phyloP scores from a whole-genome alignment of 2,113 vertebrate genomes.

The Cyphomyrus plagiostoma region DNA sequence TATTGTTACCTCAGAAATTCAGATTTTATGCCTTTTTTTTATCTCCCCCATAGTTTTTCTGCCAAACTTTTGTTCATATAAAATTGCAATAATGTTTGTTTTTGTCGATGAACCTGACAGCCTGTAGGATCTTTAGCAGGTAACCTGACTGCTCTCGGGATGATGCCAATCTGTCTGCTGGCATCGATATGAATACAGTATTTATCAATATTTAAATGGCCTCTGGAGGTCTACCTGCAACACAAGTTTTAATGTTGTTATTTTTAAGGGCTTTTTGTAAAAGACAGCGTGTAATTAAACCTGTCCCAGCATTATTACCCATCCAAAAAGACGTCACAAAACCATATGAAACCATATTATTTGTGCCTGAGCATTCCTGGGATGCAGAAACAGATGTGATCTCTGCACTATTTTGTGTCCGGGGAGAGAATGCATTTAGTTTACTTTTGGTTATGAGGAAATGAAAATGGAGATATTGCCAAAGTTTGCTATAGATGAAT shows the following conservation, averaged over 20 bases:
- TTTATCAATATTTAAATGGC: not conserved
- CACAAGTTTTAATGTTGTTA: not conserved
- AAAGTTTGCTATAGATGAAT: not conserved
- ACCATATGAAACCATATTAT: not conserved
- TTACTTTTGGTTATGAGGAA: not conserved
- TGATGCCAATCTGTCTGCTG: not conserved
- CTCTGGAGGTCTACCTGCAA: not conserved
- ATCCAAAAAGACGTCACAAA: not conserved
- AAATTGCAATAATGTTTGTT: not conserved
- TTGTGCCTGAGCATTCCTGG: not conserved
- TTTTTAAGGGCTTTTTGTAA: not conserved
- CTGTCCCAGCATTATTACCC: not conserved
- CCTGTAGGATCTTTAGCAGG: not conserved
- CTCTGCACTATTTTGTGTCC: not conserved
- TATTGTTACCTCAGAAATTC: not conserved
- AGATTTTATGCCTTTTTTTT: not conserved
- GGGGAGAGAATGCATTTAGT: not conserved
- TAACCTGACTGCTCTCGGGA: not conserved
- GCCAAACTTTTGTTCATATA: not conserved
- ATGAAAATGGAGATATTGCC: not conserved
- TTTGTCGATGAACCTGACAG: not conserved
- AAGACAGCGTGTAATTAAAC: conserved; percentile 11
- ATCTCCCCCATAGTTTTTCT: not conserved
- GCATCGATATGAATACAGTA: not conserved
- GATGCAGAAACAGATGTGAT: not conserved